Percentiles rank a stretch among this genome's conserved stretches.
Conservation (phyloP, 2,113 vertebrate species). For the Microcebus griseorufus region DNA sequence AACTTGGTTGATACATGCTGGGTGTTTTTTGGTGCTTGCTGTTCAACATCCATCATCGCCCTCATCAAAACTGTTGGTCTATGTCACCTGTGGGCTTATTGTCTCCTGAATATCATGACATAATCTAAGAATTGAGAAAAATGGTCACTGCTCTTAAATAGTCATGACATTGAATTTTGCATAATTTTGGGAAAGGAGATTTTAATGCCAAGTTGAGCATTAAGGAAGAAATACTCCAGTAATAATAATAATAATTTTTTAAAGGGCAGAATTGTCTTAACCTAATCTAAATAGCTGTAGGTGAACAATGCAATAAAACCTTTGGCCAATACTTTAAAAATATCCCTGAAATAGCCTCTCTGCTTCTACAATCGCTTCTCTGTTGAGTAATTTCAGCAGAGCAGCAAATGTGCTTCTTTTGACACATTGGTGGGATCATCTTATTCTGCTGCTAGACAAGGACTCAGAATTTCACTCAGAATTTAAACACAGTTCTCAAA, state of each 20-base stretch:
- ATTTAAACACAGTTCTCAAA: not conserved
- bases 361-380: not conserved
- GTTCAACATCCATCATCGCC: not conserved
- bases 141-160: not conserved
- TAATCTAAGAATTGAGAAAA: conserved; percentile 13
- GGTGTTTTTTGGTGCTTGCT: not conserved
- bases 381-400: not conserved
- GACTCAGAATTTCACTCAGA: not conserved
- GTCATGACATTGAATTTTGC: not conserved
- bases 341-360: not conserved
- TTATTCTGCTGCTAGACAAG: not conserved
- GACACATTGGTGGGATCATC: not conserved
- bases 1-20: conserved; percentile 5
- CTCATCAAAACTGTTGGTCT: not conserved
- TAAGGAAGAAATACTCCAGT: not conserved
- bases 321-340: not conserved
- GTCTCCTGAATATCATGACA: not conserved
- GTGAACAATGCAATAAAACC: not conserved
- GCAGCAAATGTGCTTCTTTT: not conserved
- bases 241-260: not conserved
- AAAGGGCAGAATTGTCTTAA: not conserved
- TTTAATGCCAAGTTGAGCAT: not conserved
- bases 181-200: not conserved
- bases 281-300: not conserved
- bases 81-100: not conserved